Evolutionary conservation across 1,140 invertebrate species (phyloP).

Genomic region (Kradibia gibbosae): DNA sequence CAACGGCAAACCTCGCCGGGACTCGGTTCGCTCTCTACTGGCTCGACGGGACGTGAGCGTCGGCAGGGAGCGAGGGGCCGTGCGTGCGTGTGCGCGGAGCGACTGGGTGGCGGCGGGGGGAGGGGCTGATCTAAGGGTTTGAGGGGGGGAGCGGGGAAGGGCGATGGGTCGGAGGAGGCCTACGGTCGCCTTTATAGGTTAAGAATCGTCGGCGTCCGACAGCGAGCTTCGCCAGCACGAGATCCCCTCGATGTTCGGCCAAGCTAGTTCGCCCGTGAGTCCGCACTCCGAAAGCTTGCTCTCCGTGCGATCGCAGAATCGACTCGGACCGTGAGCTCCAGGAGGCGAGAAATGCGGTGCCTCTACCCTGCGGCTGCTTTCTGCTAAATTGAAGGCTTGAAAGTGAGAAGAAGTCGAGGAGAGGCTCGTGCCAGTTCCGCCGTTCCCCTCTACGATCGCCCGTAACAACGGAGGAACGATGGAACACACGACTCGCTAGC

Average conservation of each 20-base stretch:
- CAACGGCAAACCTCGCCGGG: constrained; percentile 1
- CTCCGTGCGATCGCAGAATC: background rate
- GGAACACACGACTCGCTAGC: background rate
- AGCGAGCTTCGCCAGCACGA: background rate
- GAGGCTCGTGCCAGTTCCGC: background rate
- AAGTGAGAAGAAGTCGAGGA: background rate
- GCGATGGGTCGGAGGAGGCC: background rate
- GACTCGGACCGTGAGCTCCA: background rate
- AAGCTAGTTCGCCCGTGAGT: background rate
- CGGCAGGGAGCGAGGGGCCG: too few relatives aligned
- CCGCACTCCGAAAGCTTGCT: background rate
- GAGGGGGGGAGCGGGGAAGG: background rate
- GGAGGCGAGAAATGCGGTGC: background rate
- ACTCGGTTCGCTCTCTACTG: background rate
- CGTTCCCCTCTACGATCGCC: constrained; percentile 15
- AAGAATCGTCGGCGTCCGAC: background rate
- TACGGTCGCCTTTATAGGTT: constrained; percentile 3
- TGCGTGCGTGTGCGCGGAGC: too few relatives aligned
- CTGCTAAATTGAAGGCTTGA: constrained; percentile 56
- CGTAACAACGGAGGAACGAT: background rate
- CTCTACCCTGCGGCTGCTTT: constrained; percentile 50
- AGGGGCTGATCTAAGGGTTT: too few relatives aligned
- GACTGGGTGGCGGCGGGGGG: too few relatives aligned
- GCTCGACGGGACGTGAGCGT: too few relatives aligned
- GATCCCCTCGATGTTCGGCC: background rate